Base-by-base conservation (phyloP, 2,113 vertebrate species). In the Actenoides lindsayi region DNA sequence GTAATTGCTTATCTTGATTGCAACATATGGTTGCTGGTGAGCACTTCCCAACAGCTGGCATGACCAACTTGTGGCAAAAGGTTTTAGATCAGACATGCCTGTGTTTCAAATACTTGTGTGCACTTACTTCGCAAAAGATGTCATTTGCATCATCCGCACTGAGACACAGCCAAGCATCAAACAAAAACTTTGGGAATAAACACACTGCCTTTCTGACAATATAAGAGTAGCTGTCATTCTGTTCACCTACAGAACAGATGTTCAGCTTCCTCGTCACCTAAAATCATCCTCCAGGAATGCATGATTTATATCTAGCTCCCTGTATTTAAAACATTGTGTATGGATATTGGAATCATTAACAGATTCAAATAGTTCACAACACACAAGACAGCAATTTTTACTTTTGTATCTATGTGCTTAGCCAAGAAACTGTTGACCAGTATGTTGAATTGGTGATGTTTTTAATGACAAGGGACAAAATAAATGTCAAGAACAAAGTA, bases 191-290 rank as follows among this genome's bases (percentile, higher is more conserved):
- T 83, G 69, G 92, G 84, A 91, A 88, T 87, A 87, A 92, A 94
- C 78, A 95, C 30, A 3, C 21, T 56, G 74, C 80, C 59, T 89
- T 80, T 54, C 69, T 92, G 82, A 79, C 94, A 97, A 80, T 94
- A 86, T 39, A 89, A 96, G 89, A 94, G 95, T 94, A 95, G 89
- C 92, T 96, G 92, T 87, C 89, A 53, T 94, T 90, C 91, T 94
- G 56, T 62, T 96, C 96, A 96, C 96, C 96, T 97, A 94, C 94
- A 96, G 93, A 97, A 96, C 97, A 98, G 97, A 96, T 98, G 97
- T 94, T 96, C 87, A 76, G 92, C 91, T 96, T 96, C 95, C 91
- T 90, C 81, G 85, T 89, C 85, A 93, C 96, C 95, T 93, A 89
- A 96, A 93, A 76, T 65, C 92, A 59, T 94, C 87, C 67, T 92